phyloP scores from a whole-genome alignment of 2,797 vertebrate genomes.

The Phylloscopus collybita region DNA sequence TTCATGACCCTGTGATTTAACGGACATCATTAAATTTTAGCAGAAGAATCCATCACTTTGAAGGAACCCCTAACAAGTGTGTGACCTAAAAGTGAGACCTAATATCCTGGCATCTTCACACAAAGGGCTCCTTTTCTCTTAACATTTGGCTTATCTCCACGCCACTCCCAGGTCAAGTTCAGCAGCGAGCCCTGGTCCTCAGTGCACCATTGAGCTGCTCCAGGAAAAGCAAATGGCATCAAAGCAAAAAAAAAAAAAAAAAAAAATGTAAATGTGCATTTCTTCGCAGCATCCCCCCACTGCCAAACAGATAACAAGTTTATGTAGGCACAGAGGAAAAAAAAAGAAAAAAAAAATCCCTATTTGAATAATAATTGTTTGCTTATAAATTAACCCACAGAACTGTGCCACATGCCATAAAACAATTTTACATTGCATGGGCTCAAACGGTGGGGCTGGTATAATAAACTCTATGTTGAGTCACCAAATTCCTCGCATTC shows the following conservation, averaged over 20 bases:
- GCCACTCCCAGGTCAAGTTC: constrained; percentile 60
- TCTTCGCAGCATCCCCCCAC: constrained; percentile 35
- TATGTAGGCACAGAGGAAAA: constrained; percentile 48
- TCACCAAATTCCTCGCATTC: constrained; percentile 90
- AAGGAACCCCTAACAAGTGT: constrained; percentile 63
- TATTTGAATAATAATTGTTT: constrained; percentile 69
- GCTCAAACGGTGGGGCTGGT: constrained; percentile 36
- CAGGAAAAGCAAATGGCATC: constrained; percentile 29
- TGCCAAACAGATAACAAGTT: constrained; percentile 63
- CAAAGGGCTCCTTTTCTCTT: constrained; percentile 64
- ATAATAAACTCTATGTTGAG: constrained; percentile 80
- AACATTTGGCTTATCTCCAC: constrained; percentile 68
- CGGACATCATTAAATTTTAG: constrained; percentile 69
- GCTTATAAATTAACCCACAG: constrained; percentile 68
- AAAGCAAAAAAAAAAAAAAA: constrained; percentile 26
- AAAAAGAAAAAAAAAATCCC: background rate
- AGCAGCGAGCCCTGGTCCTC: background rate
- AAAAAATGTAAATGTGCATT: constrained; percentile 23
- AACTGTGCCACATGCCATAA: constrained; percentile 48
- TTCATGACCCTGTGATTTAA: constrained; percentile 67
- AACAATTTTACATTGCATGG: constrained; percentile 66
- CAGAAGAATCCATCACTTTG: constrained; percentile 67
- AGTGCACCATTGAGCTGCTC: constrained; percentile 53
- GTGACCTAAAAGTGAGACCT: constrained; percentile 67
- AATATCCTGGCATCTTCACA: constrained; percentile 16